Base-by-base conservation (phyloP, 2,888 invertebrate genomes). In the Deroplatys truncata region DNA sequence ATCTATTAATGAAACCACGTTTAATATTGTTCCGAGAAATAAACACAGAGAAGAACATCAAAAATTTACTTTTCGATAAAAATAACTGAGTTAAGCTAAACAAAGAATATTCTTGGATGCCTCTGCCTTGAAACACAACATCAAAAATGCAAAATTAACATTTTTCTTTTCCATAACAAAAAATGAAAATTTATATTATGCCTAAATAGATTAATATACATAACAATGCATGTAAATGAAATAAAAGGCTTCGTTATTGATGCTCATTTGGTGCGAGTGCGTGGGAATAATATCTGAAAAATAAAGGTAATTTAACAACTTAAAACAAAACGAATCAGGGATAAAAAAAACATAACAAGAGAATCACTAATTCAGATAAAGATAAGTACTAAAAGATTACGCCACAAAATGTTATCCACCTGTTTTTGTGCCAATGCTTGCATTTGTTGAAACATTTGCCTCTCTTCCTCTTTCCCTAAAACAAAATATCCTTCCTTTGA, bases 371-470 rank as follows among this genome's bases (percentile, higher is more conserved):
- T 29, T 83, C 49, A 56, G 86, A 72, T 56, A 86, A 72, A 28
- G 86, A 86, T 87, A 88, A 85, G 43, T 90, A 91, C 72, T 90
- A 89, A 85, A 90, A 84, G 29, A 90, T 89, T 89, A 90, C 90
- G 91, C 91, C 90, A 92, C 91, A 91, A 92, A 91, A 91, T 91
- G 92, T 93, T 94, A 94, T 93, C 94, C 96, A 98, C 98, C 98
- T 98, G 98, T 95, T 98, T 98, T 94, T 98, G 98, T 93, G 98
- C 98, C 97, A 98, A 97, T 92, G 98, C 97, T 94, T 98, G 98
- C 98, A 98, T 98, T 95, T 98, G 98, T 95, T 98, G 98, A 94
- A 98, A 97, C 98, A 98, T 98, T 95, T 97, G 97, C 92, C 98
- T 96, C 95, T 98, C 98, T 94, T 98, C 98, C 94, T 98, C 98